Evolutionary conservation across 2,113 vertebrate genomes (phyloP).

Genomic region (Cygnus buccinator): DNA sequence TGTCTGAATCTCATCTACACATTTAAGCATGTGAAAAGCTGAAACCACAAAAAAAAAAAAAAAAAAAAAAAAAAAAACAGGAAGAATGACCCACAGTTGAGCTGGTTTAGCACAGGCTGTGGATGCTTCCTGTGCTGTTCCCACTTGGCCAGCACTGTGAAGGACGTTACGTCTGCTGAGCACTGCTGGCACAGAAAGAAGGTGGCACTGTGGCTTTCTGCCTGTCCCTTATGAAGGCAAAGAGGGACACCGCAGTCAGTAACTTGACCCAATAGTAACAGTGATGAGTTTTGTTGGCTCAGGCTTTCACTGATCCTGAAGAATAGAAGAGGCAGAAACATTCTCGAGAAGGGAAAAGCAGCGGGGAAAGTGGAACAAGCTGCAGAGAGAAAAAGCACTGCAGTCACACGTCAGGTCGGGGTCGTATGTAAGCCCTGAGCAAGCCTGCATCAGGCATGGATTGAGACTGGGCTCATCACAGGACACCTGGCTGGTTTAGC

Average conservation of each 20-base stretch:
- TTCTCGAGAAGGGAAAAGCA: background rate
- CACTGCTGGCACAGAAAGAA: background rate
- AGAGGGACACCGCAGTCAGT: background rate
- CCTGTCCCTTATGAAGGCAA: background rate
- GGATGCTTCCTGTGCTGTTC: background rate
- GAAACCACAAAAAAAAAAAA: background rate
- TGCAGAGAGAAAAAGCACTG: background rate
- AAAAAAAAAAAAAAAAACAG: background rate
- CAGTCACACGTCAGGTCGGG: background rate
- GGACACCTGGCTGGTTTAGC: background rate
- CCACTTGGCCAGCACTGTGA: background rate
- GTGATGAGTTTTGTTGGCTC: background rate
- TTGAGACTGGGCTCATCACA: background rate
- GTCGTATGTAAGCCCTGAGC: background rate
- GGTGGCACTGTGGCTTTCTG: background rate
- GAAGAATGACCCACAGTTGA: background rate
- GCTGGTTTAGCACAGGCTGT: background rate
- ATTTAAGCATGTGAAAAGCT: background rate
- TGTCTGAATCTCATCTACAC: background rate
- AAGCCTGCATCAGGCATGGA: background rate
- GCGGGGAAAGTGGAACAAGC: background rate
- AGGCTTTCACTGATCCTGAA: background rate
- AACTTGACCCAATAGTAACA: accelerated
- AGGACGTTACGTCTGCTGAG: background rate
- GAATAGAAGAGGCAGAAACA: background rate